Conservation (phyloP, 2,113 vertebrate species). For the Taurulus bubalis region DNA sequence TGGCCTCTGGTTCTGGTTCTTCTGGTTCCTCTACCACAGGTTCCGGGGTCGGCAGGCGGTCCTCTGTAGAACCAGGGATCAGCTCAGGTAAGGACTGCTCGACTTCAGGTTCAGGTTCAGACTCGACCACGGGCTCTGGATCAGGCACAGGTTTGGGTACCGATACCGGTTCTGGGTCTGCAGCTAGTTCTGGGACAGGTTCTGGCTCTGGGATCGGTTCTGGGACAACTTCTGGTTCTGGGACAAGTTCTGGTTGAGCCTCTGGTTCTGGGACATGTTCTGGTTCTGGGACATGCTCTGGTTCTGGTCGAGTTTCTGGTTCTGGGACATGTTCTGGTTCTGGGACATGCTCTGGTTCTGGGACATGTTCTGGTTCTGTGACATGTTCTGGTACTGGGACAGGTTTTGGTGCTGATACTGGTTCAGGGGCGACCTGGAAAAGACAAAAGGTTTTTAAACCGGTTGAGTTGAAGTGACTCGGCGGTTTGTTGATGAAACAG, state of each 20-base stretch:
- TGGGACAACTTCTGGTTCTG: not conserved
- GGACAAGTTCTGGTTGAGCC: too few relatives aligned
- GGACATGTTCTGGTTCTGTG: not conserved
- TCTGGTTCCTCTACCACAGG: constrained; percentile 7
- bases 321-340: not conserved
- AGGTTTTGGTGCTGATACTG: not conserved
- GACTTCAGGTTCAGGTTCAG: constrained; percentile 13
- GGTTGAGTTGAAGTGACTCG: too few relatives aligned
- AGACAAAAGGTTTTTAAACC: constrained; percentile 1
- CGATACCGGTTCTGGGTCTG: not conserved
- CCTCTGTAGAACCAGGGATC: not conserved
- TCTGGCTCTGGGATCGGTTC: not conserved
- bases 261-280: constrained; percentile 3
- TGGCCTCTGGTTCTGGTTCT: constrained; percentile 22
- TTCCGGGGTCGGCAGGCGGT: constrained; percentile 2
- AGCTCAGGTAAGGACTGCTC: constrained; percentile 5
- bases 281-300: constrained; percentile 1
- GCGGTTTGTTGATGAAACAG: too few relatives aligned
- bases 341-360: not conserved
- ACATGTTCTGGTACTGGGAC: not conserved
- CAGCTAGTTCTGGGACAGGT: not conserved
- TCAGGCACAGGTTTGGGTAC: not conserved
- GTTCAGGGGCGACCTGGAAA: constrained; percentile 5
- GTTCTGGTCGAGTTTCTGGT: not conserved
- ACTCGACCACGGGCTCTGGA: constrained; percentile 2